These are phyloP conservation scores for Opisthograptis luteolata DNA, from an alignment of 2,888 invertebrate species.

Conservation along the genomic window DNA sequence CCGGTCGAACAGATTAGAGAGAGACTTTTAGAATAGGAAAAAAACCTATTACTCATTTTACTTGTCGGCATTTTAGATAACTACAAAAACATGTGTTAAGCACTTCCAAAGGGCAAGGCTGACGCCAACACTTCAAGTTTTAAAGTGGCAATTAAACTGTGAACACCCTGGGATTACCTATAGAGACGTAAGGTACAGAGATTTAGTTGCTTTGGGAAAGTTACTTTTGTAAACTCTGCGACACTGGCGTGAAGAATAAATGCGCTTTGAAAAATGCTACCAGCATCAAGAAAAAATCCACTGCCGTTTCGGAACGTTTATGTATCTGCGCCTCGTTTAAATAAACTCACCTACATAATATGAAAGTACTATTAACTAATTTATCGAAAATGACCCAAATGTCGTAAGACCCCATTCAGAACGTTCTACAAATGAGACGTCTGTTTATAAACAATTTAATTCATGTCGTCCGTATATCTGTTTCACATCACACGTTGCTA, in stretches of 20 bases:
- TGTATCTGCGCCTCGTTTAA: too few relatives aligned
- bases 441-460: constrained; percentile 18
- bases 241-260: too few relatives aligned
- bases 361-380: background rate
- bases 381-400: constrained; percentile 10
- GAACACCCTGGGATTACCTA: background rate
- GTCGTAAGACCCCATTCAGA: constrained; percentile 14
- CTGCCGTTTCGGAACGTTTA: too few relatives aligned
- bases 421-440: constrained; percentile 13
- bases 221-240: background rate
- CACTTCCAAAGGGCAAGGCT: background rate
- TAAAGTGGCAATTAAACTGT: background rate
- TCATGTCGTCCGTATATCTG: constrained; percentile 11
- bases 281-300: too few relatives aligned
- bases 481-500: constrained; percentile 21
- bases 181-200: background rate
- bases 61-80: background rate
- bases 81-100: background rate
- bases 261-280: too few relatives aligned
- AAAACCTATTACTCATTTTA: background rate
- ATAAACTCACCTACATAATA: background rate
- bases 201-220: background rate
- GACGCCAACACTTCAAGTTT: background rate
- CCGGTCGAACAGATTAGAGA: too few relatives aligned
- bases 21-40: too few relatives aligned